Evolutionary conservation across 2,888 invertebrate genomes (phyloP), one percentile per base, ranked within the genome.

Genomic region (Bellardia pandia): DNA sequence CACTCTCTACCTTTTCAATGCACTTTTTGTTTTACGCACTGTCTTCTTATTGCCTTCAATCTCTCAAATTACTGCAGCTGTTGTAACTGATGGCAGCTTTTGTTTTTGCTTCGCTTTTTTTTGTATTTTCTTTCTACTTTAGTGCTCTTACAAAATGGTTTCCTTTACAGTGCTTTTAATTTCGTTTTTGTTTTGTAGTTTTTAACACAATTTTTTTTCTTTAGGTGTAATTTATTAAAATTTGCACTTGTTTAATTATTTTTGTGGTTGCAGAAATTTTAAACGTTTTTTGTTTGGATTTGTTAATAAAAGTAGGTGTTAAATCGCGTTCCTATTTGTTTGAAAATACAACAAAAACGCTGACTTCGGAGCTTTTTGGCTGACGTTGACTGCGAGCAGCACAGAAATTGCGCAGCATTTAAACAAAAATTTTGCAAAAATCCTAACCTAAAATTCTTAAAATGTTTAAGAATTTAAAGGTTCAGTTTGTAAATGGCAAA

Each of bases 31-130:
- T 60, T 23, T 42, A 76, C 76, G 68, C 74, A 60, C 80, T 76
- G 58, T 60, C 78, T 75, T 60, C 33, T 62, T 23, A 78, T 74
- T 72, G 81, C 13, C 37, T 79, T 60, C 30, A 71, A 33, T 72
- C 81, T 85, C 87, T 79, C 51, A 69, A 78, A 82, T 64, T 83
- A 88, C 89, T 89, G 86, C 84, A 89, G 89, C 90, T 90, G 69
- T 88, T 85, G 74, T 72, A 68, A 75, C 23, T 58, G 64, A 64
- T 68, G 60, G 42, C 23, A 23, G 23, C 23, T 23, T 23, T 64
- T 79, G 45, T 72, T 77, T 74, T 77, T 69, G 68, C 56, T 86
- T 83, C 11, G 3, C 13, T 45, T 45, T 45, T 45, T 45, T 16
- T 23, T 77, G n/a, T 48, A 45, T 64, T n/a, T n/a, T n/a, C n/a